Evolutionary conservation across 2,888 invertebrate genomes (phyloP), one percentile per base, ranked within the genome.

Genomic region (Megalurothrips usitatus): DNA sequence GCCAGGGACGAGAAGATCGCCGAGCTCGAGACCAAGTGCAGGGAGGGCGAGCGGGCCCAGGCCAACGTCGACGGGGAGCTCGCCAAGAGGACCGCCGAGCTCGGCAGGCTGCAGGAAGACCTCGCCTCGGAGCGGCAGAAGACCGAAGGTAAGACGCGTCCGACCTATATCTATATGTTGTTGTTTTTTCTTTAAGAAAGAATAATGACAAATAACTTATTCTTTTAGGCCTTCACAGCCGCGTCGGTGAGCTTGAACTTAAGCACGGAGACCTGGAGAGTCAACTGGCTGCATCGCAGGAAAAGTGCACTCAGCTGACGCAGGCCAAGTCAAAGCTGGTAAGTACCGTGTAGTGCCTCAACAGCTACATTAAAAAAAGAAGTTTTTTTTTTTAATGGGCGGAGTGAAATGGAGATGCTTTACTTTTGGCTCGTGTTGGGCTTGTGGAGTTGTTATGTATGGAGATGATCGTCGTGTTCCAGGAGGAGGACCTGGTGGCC

Each of bases 41-140:
- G 68, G 1, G 68, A 75, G 23, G 68, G 23, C 10, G 68, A 75
- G 26, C 23, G 68, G 23, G 68, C 68, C 23, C 23, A 26, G 26
- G 26, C 68, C 23, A n/a, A 75, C 23, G 23, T 26, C 1, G 86
- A 87, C 80, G 85, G 87, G 83, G 85, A 85, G 0, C 86, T 86
- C 82, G 85, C 85, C 11, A 85, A 85, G 84, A 84, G 87, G 28
- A 86, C 86, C 82, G 85, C 84, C 81, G 86, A 87, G 82, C 82
- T 86, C 26, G 84, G 84, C 28, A 85, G 83, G 81, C 85, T 82
- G 63, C 81, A 82, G 26, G 68, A 75, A 26, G 68, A 75, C 68
- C 68, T 75, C 11, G 26, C 23, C 11, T 8, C 68, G 68, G 68
- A 75, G 68, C 68, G 68, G 26, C 23, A 26, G 12, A 75, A 26